Evolutionary conservation across 2,797 vertebrate species (phyloP).

Genomic region (Synaphobranchus kaupii): DNA sequence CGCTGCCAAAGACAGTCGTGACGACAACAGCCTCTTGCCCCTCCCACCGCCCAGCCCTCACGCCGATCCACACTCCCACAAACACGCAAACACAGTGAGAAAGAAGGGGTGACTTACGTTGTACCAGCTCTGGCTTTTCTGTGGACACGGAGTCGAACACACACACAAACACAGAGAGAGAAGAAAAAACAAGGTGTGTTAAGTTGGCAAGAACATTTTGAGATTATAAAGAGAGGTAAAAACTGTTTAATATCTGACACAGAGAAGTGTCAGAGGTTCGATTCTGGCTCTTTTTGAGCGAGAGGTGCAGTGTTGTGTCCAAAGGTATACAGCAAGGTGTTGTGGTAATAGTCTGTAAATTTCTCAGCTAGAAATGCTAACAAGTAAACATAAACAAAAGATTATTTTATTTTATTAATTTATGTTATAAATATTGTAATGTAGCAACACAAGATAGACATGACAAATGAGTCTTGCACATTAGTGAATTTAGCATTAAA

Average conservation of each 20-base stretch:
- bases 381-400: background rate
- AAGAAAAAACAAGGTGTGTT: conserved; percentile 7
- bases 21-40: background rate
- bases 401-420: background rate
- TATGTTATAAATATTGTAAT: background rate
- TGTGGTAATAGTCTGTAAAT: background rate
- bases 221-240: background rate
- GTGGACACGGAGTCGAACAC: conserved; percentile 55
- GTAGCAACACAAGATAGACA: background rate
- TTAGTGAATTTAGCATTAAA: background rate
- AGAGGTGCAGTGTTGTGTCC: background rate
- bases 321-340: background rate
- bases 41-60: background rate
- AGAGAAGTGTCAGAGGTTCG: background rate
- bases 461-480: background rate
- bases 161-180: background rate
- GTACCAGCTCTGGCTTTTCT: conserved; percentile 94
- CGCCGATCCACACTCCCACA: conserved; percentile 4
- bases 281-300: background rate
- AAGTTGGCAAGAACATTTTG: background rate
- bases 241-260: background rate
- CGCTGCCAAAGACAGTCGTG: background rate
- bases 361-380: background rate
- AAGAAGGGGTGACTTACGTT: conserved; percentile 78
- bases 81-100: background rate